These are phyloP conservation scores for Actias luna DNA, from an alignment of 2,888 invertebrate species.

Conservation along the genomic window DNA sequence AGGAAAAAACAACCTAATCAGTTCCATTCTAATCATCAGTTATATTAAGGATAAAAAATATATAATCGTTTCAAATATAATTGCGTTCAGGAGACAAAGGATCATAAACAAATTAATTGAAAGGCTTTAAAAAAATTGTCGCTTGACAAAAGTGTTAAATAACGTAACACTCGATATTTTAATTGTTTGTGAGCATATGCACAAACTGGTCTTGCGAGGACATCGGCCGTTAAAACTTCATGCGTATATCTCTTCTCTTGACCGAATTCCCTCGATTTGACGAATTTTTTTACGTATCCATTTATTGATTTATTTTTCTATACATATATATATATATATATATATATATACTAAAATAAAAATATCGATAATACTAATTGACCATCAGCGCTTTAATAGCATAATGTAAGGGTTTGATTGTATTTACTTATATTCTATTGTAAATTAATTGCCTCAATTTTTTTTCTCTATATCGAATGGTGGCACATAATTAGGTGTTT, in stretches of 20 bases:
- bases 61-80: no score
- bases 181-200: slow-evolving; percentile 3
- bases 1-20: no score
- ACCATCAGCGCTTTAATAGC: no score
- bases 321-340: neutral
- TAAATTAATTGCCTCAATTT: neutral
- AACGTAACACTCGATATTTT: slow-evolving; percentile 10
- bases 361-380: no score
- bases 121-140: neutral
- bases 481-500: neutral
- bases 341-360: no score
- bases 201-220: slow-evolving; percentile 21
- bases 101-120: neutral
- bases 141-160: slow-evolving; percentile 13
- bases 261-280: slow-evolving; percentile 13
- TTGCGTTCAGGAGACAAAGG: no score
- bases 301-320: slow-evolving; percentile 7
- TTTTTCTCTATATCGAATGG: neutral
- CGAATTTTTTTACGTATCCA: slow-evolving; percentile 6
- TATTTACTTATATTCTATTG: no score
- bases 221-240: slow-evolving; percentile 5
- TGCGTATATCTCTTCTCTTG: slow-evolving; percentile 20
- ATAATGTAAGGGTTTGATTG: no score
- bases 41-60: no score
- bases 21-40: no score